These are phyloP conservation scores for Tetraneura akinire DNA, from an alignment of 1,140 invertebrate genomes.

Conservation along the genomic window DNA sequence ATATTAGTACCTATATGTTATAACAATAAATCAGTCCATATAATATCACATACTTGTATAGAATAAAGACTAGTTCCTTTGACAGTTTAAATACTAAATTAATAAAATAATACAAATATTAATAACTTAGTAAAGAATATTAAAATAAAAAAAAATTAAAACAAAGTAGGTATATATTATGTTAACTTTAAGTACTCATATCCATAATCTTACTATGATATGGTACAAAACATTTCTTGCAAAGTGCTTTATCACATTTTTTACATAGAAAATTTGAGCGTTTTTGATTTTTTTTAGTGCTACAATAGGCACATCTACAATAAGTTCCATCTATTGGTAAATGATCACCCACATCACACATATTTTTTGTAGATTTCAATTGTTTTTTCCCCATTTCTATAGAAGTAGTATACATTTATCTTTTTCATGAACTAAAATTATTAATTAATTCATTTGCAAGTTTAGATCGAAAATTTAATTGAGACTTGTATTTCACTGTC, in stretches of 20 bases:
- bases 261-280: not conserved
- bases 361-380: not conserved
- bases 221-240: not conserved
- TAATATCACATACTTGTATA: not conserved
- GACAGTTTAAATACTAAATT: not conserved
- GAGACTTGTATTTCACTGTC: not conserved
- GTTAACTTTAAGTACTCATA: not conserved
- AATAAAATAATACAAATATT: not conserved
- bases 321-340: not conserved
- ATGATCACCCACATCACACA: not conserved
- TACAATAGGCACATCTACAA: slow-evolving; percentile 7
- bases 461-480: not conserved
- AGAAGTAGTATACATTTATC: not conserved
- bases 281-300: not conserved
- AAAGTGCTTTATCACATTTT: not conserved
- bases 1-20: no score
- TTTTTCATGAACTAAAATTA: not conserved
- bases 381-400: not conserved
- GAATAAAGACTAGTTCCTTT: no score
- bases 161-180: not conserved
- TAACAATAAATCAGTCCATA: not conserved
- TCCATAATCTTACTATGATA: not conserved
- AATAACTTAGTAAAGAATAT: not conserved
- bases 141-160: slow-evolving; percentile 3
- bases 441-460: not conserved